phyloP scores from a whole-genome alignment of 2,888 invertebrate species.

The Meteorus cinctellus region DNA sequence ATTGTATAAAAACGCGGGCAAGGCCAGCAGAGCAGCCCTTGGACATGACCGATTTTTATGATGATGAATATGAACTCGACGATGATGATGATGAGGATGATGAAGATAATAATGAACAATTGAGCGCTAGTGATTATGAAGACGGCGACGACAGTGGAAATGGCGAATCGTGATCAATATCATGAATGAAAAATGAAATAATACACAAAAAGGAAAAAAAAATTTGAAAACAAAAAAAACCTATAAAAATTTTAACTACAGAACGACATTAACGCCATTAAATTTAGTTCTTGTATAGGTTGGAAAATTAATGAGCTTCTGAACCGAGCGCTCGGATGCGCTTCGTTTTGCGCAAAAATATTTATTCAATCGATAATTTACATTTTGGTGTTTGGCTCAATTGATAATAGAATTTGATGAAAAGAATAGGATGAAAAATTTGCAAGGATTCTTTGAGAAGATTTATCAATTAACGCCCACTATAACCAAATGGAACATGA shows the following conservation, averaged over 20 bases:
- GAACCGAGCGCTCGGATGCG: constrained; percentile 60
- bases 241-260: not conserved
- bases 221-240: constrained; percentile 43
- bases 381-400: not conserved
- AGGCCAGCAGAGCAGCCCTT: constrained; percentile 88
- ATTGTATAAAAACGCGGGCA: constrained; percentile 95
- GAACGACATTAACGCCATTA: constrained; percentile 53
- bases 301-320: constrained; percentile 68
- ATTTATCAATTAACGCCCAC: not conserved
- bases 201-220: constrained; percentile 28
- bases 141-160: constrained; percentile 94
- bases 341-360: constrained; percentile 19
- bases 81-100: constrained; percentile 81
- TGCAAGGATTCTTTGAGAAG: not conserved
- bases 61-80: constrained; percentile 92
- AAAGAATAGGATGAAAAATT: not conserved
- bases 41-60: constrained; percentile 97
- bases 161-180: constrained; percentile 88
- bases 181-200: constrained; percentile 50
- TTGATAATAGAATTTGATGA: not conserved
- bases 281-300: constrained; percentile 66
- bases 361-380: constrained; percentile 17
- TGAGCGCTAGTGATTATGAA: constrained; percentile 81
- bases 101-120: constrained; percentile 75
- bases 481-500: constrained; percentile 4